A percentile compares a stretch with the other conserved stretches of the same genome.
phyloP scores from a whole-genome alignment of 2,888 invertebrate species.

The Salpingus planirostris region DNA sequence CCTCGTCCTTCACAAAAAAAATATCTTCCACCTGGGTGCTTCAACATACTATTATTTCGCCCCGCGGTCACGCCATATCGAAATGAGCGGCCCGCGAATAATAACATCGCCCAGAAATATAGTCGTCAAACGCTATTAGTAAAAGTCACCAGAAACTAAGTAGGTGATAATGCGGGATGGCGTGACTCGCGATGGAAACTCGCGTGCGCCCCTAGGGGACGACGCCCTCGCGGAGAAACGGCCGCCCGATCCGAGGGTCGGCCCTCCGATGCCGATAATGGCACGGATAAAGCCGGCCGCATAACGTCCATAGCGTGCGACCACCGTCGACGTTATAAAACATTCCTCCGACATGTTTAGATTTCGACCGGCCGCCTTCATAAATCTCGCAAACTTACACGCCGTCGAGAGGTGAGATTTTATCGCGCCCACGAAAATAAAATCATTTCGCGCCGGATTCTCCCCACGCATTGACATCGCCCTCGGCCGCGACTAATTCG shows the following conservation, averaged over 20 bases:
- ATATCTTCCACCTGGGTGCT: no score
- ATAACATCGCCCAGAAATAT: no score
- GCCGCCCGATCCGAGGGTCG: conserved; percentile 12
- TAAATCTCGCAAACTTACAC: not conserved
- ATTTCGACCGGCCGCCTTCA: conserved; percentile 4
- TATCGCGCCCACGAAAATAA: not conserved
- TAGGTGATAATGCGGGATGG: conserved; percentile 23
- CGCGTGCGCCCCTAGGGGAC: conserved; percentile 7
- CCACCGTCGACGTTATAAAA: conserved; percentile 9
- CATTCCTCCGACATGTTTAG: conserved; percentile 17
- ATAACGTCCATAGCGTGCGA: conserved; percentile 5
- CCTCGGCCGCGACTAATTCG: no score
- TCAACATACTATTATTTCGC: no score
- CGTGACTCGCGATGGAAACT: conserved; percentile 19
- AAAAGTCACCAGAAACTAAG: conserved; percentile 18
- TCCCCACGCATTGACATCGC: no score
- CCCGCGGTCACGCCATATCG: no score
- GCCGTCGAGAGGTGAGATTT: not conserved
- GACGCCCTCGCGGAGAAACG: conserved; percentile 15
- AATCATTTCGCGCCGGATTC: no score
- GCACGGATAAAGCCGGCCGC: conserved; percentile 11
- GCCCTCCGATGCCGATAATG: conserved; percentile 14
- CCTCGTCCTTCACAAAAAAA: no score
- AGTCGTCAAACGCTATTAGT: conserved; percentile 22
- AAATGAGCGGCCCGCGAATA: no score